These are phyloP conservation scores for Corapipo altera DNA, from an alignment of 2,113 vertebrate genomes.

Conservation along the genomic window DNA sequence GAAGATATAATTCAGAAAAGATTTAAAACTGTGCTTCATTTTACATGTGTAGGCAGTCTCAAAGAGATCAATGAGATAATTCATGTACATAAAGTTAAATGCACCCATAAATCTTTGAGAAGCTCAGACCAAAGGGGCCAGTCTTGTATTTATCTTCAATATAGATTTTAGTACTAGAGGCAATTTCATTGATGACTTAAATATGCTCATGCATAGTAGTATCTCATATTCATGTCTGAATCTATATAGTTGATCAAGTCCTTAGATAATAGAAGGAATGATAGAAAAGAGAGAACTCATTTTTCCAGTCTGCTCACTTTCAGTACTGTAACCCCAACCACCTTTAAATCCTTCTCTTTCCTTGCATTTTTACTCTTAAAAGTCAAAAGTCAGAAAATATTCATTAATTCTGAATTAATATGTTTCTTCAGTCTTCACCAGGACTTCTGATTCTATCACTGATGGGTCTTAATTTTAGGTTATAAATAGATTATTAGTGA, in stretches of 20 bases:
- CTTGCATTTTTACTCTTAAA: neutral
- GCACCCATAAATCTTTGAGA: neutral
- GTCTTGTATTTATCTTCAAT: neutral
- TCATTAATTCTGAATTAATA: neutral
- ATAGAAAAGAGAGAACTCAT: neutral
- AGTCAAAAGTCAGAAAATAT: neutral
- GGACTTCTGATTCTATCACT: neutral
- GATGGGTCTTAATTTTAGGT: neutral
- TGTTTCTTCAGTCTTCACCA: neutral
- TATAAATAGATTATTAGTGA: neutral
- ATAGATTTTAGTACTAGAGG: neutral
- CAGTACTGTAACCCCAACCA: neutral
- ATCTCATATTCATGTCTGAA: neutral
- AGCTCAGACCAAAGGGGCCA: neutral
- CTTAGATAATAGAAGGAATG: neutral
- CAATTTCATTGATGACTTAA: conserved; percentile 13
- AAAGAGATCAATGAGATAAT: neutral
- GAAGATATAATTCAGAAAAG: neutral
- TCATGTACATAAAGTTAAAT: neutral
- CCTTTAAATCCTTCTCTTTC: neutral
- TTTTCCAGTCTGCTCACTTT: neutral
- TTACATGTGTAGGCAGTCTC: neutral
- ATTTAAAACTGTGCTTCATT: neutral
- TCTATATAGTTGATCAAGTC: neutral
- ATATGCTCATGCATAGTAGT: neutral